These are phyloP conservation scores for Didymodactylos carnosus DNA, from an alignment of 2,888 invertebrate species.

Conservation along the genomic window DNA sequence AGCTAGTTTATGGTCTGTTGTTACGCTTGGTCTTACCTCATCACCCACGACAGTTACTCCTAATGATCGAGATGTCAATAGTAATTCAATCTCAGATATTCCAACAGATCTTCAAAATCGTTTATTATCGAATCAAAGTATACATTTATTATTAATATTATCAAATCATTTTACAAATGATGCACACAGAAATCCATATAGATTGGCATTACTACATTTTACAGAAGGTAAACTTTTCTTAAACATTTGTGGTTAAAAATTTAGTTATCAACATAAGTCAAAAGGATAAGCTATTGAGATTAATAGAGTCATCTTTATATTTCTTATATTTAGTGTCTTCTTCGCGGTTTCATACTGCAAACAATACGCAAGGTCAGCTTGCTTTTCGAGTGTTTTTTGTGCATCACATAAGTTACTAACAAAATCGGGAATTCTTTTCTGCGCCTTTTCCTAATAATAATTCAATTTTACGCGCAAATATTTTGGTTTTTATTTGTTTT, in stretches of 20 bases:
- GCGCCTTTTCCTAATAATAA: background rate
- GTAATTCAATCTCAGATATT: constrained; percentile 15
- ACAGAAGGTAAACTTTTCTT: no score
- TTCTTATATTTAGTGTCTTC: no score
- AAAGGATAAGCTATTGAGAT: no score
- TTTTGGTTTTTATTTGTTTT: no score
- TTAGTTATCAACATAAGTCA: no score
- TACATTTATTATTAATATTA: constrained; percentile 62
- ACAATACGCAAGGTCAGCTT: constrained; percentile 49
- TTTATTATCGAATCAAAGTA: constrained; percentile 63
- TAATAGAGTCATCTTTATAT: no score
- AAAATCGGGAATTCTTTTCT: background rate
- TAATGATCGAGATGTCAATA: background rate
- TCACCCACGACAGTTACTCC: background rate
- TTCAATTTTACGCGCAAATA: no score
- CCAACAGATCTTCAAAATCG: constrained; percentile 23
- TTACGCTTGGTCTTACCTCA: constrained; percentile 32
- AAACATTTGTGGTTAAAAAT: no score
- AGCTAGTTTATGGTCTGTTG: constrained; percentile 34
- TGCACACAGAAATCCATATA: constrained; percentile 51
- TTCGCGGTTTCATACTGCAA: no score
- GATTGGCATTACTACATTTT: constrained; percentile 61
- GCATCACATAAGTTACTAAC: background rate
- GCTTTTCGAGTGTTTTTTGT: no score
- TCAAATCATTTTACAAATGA: constrained; percentile 62